Conservation (phyloP, 2,888 invertebrate species). For the Cordylochernes scorpioides region DNA sequence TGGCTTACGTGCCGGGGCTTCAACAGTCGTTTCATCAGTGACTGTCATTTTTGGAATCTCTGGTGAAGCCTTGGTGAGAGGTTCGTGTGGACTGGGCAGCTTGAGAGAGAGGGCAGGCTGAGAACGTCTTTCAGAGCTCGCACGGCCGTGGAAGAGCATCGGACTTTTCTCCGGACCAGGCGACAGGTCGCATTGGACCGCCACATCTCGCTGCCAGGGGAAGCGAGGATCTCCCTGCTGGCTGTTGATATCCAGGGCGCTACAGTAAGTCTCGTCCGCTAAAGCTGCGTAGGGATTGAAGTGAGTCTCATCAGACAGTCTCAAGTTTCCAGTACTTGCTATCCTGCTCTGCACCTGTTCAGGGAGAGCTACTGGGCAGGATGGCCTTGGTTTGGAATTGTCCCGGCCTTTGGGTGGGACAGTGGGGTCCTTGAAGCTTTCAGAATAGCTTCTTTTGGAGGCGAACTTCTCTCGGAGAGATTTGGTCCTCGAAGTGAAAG, state of each 20-base stretch:
- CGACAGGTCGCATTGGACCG: slow-evolving; percentile 15
- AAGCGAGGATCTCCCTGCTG: slow-evolving; percentile 14
- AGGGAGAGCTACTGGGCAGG: slow-evolving; percentile 1
- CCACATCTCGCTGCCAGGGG: slow-evolving; percentile 16
- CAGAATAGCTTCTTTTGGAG: slow-evolving; percentile 16
- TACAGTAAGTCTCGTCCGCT: slow-evolving; percentile 15
- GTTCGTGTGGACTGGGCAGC: background rate
- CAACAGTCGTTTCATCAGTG: background rate
- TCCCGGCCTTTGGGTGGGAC: slow-evolving; percentile 4
- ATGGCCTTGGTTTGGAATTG: slow-evolving; percentile 3
- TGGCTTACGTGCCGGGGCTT: background rate
- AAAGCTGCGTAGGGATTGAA: slow-evolving; percentile 12
- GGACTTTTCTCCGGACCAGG: slow-evolving; percentile 6
- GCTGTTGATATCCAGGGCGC: slow-evolving; percentile 15
- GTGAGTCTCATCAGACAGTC: slow-evolving; percentile 5
- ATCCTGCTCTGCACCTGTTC: slow-evolving; percentile 3
- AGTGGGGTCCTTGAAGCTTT: slow-evolving; percentile 15
- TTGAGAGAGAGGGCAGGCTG: background rate
- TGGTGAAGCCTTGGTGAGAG: background rate
- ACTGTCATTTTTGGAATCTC: too few relatives aligned
- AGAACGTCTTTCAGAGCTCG: background rate
- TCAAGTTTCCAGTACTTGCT: slow-evolving; percentile 5
- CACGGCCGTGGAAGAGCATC: background rate
- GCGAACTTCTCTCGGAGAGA: slow-evolving; percentile 16
- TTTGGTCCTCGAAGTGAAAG: slow-evolving; percentile 13